Evolutionary conservation across 1,140 invertebrate species (phyloP).

Genomic region (Eulimnadia texana): DNA sequence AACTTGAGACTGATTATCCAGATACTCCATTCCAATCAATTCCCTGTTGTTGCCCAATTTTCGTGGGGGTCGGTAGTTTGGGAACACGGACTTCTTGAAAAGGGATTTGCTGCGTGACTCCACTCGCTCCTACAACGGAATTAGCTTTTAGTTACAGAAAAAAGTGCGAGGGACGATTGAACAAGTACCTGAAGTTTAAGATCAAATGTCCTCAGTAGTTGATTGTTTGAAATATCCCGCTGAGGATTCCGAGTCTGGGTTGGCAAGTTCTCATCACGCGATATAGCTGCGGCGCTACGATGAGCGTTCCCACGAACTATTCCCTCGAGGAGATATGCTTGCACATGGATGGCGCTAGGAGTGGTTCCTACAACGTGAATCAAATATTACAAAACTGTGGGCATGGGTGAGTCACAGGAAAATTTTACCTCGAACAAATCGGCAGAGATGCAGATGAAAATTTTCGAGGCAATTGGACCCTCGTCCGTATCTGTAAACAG

Average conservation of each 20-base stretch:
- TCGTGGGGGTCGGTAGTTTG: background rate
- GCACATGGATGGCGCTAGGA: background rate
- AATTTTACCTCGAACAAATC: background rate
- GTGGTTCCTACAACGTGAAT: conserved; percentile 3
- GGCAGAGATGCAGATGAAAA: background rate
- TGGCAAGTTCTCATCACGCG: background rate
- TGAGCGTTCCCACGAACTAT: background rate
- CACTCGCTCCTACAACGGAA: background rate
- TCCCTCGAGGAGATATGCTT: background rate
- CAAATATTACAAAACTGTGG: background rate
- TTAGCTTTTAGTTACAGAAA: too few relatives aligned
- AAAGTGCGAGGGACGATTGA: background rate
- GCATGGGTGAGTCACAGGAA: background rate
- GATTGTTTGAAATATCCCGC: too few relatives aligned
- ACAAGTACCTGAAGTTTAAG: too few relatives aligned
- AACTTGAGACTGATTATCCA: background rate
- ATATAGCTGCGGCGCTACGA: background rate
- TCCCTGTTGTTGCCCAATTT: background rate
- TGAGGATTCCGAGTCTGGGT: background rate
- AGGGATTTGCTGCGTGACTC: background rate
- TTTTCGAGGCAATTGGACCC: background rate
- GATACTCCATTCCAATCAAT: background rate
- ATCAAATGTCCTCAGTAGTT: too few relatives aligned
- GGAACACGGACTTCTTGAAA: background rate
- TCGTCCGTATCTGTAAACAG: background rate